Base-by-base conservation (phyloP, 1,140 invertebrate genomes). In the Latrodectus geometricus region DNA sequence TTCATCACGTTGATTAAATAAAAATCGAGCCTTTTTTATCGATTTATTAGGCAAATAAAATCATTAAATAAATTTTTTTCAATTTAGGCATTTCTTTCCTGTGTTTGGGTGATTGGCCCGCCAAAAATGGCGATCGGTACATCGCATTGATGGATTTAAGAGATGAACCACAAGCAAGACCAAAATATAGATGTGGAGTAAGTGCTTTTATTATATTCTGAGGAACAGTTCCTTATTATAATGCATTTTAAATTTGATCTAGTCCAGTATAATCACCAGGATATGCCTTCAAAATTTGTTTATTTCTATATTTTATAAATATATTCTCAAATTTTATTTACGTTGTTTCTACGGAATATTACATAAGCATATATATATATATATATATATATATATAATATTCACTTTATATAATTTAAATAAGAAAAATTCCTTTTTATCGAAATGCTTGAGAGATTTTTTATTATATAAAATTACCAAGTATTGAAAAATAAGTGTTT, bases 171-270 rank as follows among this genome's bases (percentile, higher is more conserved):
- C 92, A 88, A 74, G 89, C 90, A 72, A 91, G 92, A 86, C 93
- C 94, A 4, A 92, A 92, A 89, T 95, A 95, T 90, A 91, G 94
- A 88, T 95, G 94, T 89, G 94, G 94, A 50, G 94, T 95, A 91
- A 92, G 93, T 93, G 78, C 35, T 21, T 14, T 52, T 23, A 56
- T 56, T 9, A 56, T 14, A 9, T 56, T n/a, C n/a, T n/a, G n/a
- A n/a, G n/a, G n/a, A n/a, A n/a, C n/a, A n/a, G n/a, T n/a, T n/a
- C n/a, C n/a, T n/a, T n/a, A n/a, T n/a, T n/a, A n/a, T n/a, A n/a
- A n/a, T n/a, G n/a, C n/a, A n/a, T n/a, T n/a, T n/a, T n/a, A n/a
- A n/a, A n/a, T n/a, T n/a, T n/a, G n/a, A n/a, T n/a, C n/a, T n/a
- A n/a, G n/a, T n/a, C n/a, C n/a, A n/a, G n/a, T n/a, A n/a, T n/a